These are phyloP conservation scores for Hirudo medicinalis DNA, from an alignment of 1,140 invertebrate genomes.

Conservation along the genomic window DNA sequence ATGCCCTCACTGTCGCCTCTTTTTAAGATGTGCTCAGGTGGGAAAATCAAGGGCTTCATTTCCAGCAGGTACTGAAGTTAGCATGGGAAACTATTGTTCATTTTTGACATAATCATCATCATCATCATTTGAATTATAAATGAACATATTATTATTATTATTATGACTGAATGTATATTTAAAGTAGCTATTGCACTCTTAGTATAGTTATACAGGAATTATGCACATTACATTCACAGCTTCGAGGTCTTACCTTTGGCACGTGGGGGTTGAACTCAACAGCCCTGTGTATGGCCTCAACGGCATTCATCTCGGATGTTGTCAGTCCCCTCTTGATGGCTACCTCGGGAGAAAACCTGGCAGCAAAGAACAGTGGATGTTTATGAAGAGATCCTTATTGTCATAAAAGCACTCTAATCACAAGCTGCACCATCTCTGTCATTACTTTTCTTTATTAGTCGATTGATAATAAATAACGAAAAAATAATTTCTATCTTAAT, in stretches of 20 bases:
- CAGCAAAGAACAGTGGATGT: neutral
- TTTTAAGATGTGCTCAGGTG: slow-evolving; percentile 91
- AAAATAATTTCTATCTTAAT: no score
- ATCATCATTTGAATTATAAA: no score
- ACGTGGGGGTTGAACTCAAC: slow-evolving; percentile 98
- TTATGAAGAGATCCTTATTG: neutral
- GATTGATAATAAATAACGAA: no score
- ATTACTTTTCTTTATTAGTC: no score
- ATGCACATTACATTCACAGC: neutral
- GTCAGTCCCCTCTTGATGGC: slow-evolving; percentile 73
- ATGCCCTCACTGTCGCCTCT: slow-evolving; percentile 94
- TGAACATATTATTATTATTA: neutral
- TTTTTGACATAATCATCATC: no score
- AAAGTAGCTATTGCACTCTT: no score
- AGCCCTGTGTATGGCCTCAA: slow-evolving; percentile 89
- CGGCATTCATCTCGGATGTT: slow-evolving; percentile 78
- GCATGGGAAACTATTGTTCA: neutral
- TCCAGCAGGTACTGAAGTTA: slow-evolving; percentile 70
- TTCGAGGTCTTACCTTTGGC: slow-evolving; percentile 53
- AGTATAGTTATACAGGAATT: no score
- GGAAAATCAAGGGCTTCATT: slow-evolving; percentile 85
- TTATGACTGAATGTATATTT: no score
- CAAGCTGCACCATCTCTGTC: no score
- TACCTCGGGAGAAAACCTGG: slow-evolving; percentile 64
- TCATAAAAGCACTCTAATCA: no score